Evolutionary conservation across 2,797 vertebrate genomes (phyloP).

Genomic region (Xenops minutus): DNA sequence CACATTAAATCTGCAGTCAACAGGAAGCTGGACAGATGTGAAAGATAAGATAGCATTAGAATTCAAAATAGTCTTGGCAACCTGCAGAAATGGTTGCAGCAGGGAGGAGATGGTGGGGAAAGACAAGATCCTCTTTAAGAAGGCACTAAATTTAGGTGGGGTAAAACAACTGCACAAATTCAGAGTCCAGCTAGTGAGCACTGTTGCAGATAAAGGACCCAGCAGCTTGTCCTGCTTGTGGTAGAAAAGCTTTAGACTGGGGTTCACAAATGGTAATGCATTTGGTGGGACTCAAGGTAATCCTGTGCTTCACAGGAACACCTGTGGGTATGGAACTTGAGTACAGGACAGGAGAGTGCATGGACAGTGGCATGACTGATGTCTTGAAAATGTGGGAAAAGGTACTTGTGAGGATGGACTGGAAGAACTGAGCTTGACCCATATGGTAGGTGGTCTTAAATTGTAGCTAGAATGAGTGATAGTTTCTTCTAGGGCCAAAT

Average conservation of each 20-base stretch:
- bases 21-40: constrained; percentile 54
- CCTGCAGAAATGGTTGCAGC: neutral
- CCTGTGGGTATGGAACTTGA: neutral
- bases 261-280: neutral
- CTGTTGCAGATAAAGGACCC: neutral
- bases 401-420: neutral
- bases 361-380: neutral
- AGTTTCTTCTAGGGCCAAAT: neutral
- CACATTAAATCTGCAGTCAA: constrained; percentile 10
- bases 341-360: neutral
- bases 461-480: neutral
- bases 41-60: constrained; percentile 41
- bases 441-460: neutral
- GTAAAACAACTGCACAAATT: neutral
- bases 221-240: neutral
- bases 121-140: neutral
- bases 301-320: neutral
- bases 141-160: neutral
- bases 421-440: neutral
- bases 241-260: neutral
- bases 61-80: constrained; percentile 4
- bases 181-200: neutral
- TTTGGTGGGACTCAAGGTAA: neutral
- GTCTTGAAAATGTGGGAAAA: neutral
- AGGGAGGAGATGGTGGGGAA: neutral